Percentiles rank a stretch among this genome's conserved stretches.
Conservation (phyloP, 1,140 invertebrate species). For the Apis cerana region DNA sequence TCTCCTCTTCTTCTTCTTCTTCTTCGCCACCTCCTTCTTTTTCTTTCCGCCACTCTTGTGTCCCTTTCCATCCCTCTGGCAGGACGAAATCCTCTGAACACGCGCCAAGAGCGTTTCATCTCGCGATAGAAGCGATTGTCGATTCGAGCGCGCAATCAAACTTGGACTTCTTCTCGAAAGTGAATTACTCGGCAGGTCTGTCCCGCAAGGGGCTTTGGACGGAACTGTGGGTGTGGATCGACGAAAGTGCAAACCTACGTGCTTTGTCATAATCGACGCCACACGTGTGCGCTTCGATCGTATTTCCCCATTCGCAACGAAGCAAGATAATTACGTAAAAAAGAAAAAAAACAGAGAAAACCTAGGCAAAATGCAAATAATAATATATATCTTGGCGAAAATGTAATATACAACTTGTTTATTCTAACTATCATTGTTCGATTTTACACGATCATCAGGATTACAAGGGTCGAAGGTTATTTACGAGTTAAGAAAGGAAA, state of each 20-base stretch:
- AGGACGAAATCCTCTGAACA: conserved; percentile 47
- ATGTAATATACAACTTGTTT: too few species aligned
- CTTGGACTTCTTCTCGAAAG: conserved; percentile 69
- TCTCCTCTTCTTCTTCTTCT: neutral
- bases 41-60: conserved; percentile 12
- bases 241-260: conserved; percentile 7
- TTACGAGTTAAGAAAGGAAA: neutral
- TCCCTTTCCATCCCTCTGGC: conserved; percentile 15
- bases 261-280: conserved; percentile 20
- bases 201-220: conserved; percentile 35
- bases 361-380: too few species aligned
- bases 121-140: conserved; percentile 64
- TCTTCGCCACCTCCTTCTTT: too few species aligned
- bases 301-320: neutral
- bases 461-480: neutral
- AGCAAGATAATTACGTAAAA: too few species aligned
- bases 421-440: neutral
- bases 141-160: conserved; percentile 68
- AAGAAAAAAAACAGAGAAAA: too few species aligned
- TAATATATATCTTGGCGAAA: too few species aligned
- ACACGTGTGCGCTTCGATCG: neutral
- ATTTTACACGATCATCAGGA: neutral
- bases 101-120: conserved; percentile 56
- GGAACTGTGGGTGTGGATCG: conserved; percentile 13
- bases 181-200: conserved; percentile 61